Evolutionary conservation across 2,113 vertebrate genomes (phyloP).

Genomic region (Rhineura floridana): DNA sequence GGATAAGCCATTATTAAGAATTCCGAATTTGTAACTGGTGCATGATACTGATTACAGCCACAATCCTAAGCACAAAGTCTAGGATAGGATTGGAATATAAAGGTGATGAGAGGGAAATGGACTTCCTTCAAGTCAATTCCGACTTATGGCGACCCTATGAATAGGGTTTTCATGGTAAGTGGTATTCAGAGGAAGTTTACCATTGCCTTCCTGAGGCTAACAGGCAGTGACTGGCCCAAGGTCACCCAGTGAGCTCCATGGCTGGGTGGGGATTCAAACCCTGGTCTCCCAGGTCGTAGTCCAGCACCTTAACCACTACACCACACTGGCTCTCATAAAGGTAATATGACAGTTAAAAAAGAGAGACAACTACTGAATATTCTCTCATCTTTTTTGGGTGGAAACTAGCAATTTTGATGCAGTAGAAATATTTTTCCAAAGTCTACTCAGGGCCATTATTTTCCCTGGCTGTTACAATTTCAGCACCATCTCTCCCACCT

Average conservation of each 20-base stretch:
- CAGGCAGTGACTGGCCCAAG: too few relatives aligned
- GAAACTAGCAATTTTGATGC: not conserved
- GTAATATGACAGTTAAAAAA: not conserved
- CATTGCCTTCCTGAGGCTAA: too few relatives aligned
- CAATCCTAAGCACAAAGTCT: not conserved
- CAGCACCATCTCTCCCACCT: not conserved
- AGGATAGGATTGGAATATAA: not conserved
- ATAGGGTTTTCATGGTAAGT: too few relatives aligned
- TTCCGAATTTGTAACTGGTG: not conserved
- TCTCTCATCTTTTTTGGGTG: not conserved
- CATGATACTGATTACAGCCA: not conserved
- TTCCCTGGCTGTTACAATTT: not conserved
- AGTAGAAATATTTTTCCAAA: not conserved
- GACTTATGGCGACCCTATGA: too few relatives aligned
- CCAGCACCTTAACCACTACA: too few relatives aligned
- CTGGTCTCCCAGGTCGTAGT: too few relatives aligned
- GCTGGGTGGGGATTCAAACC: too few relatives aligned
- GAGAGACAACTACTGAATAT: not conserved
- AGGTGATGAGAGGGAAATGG: too few relatives aligned
- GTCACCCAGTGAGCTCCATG: too few relatives aligned
- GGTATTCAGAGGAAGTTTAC: too few relatives aligned
- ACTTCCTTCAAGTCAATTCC: too few relatives aligned
- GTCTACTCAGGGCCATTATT: not conserved
- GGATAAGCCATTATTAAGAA: not conserved
- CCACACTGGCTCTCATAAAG: too few relatives aligned